Base-by-base conservation (phyloP, 2,113 vertebrate species). In the Chlorodrepanis virens region DNA sequence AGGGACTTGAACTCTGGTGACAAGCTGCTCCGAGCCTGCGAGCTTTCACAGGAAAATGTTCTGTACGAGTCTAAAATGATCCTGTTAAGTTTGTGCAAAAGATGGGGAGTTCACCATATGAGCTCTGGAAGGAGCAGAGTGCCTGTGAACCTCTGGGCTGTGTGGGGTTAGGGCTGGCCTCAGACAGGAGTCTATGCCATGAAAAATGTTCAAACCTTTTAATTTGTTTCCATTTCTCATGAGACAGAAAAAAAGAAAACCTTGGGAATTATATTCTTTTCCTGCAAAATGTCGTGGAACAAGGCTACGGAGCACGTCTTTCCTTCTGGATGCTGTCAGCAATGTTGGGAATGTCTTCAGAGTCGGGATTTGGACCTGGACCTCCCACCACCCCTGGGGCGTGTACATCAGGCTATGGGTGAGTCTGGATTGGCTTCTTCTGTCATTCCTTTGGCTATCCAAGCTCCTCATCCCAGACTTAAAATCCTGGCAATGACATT, bases 1-100 rank as follows among this genome's bases (percentile, higher is more conserved):
- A 95, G 87, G 56, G 80, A 97, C 95, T 91, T 94, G 87, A 97
- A 96, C 95, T 92, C 78, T 76, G 64, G 76, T 75, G 53, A 90
- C 52, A 96, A 90, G 80, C 89, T 79, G 72, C 83, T 92, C 83
- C 3, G 1, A 96, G 90, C 77, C 88, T 53, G 40, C 17, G 17
- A 75, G 77, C 24, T 94, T 94, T 78, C 64, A 8, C 45, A 60
- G 22, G 83, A 89, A 93, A 94, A 94, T 83, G 35, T 57, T 42
- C 72, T 31, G 9, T 22, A 29, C 1, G 4, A 70, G 33, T 11
- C 71, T 75, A 39, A 92, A 94, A 86, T 33, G 71, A 77, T 74
- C 57, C 67, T 27, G 6, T 44, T 77, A 82, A 53, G 18, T 68
- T 93, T 67, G 44, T 68, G 81, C 15, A 42, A 59, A 81, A 81